Evolutionary conservation across 1,140 invertebrate species (phyloP).

Genomic region (Drosophila kanapiae): DNA sequence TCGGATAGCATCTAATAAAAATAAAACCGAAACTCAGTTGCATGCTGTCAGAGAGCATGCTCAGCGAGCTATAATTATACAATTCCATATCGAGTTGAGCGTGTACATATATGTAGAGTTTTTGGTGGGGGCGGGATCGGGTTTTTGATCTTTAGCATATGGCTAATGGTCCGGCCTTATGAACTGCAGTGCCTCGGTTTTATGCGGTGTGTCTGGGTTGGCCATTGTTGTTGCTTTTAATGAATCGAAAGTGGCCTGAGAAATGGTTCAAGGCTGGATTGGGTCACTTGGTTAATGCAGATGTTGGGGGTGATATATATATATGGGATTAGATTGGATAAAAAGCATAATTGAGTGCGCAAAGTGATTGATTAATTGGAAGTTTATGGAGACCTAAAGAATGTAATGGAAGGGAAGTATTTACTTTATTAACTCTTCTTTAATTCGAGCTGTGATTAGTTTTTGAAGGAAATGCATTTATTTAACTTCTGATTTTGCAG

Average conservation of each 20-base stretch:
- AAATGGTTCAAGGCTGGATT: conserved; percentile 44
- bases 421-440: neutral
- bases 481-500: too few species aligned
- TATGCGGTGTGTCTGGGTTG: conserved; percentile 4
- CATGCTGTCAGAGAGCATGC: conserved; percentile 28
- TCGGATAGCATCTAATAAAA: conserved; percentile 76
- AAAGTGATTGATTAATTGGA: conserved; percentile 9
- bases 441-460: neutral
- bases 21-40: conserved; percentile 47
- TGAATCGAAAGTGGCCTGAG: conserved; percentile 39
- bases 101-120: conserved; percentile 9
- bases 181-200: conserved; percentile 45
- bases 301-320: conserved; percentile 4
- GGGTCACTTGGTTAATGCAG: conserved; percentile 21
- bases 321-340: neutral
- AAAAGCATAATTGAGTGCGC: neutral
- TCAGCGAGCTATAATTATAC: conserved; percentile 67
- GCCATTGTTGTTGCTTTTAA: conserved; percentile 15
- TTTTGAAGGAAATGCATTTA: neutral
- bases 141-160: conserved; percentile 73
- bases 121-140: conserved; percentile 38
- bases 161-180: conserved; percentile 57
- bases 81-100: conserved; percentile 60
- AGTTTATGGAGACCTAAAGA: neutral
- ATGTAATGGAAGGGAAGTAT: neutral